Conservation (phyloP, 1,140 invertebrate genomes). For the Drosophila mauritiana region DNA sequence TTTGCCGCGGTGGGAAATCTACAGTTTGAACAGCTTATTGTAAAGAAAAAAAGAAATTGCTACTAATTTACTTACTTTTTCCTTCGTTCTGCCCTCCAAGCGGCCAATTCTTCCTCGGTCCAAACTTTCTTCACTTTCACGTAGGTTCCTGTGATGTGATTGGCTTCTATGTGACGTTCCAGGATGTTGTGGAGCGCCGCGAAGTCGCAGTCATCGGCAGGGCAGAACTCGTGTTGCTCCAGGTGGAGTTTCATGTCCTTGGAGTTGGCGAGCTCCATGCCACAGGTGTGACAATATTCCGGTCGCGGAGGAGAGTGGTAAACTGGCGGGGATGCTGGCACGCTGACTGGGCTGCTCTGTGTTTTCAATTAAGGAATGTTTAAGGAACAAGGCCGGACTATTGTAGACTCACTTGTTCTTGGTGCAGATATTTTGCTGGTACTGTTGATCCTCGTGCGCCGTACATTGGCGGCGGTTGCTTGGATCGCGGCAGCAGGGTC, state of each 20-base stretch:
- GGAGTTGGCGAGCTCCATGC: conserved; percentile 88
- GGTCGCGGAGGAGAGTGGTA: conserved; percentile 37
- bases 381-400: too few species aligned
- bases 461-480: conserved; percentile 84
- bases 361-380: not conserved
- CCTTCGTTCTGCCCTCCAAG: conserved; percentile 92
- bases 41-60: not conserved
- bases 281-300: conserved; percentile 90
- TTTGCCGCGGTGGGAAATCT: conserved; percentile 89
- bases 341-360: not conserved
- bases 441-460: conserved; percentile 82
- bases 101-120: conserved; percentile 91
- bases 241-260: conserved; percentile 88
- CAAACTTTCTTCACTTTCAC: conserved; percentile 90
- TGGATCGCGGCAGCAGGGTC: conserved; percentile 68
- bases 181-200: conserved; percentile 91
- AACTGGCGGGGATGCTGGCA: conserved; percentile 18
- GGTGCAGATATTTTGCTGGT: conserved; percentile 60
- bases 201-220: conserved; percentile 92
- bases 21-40: not conserved
- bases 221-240: conserved; percentile 89
- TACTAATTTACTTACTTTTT: conserved; percentile 83
- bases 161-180: conserved; percentile 91
- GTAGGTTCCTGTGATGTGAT: conserved; percentile 92
- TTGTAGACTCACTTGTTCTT: conserved; percentile 25